A percentile compares a stretch with the other conserved stretches of the same genome.
These are phyloP conservation scores for Dugesia japonica DNA, from an alignment of 2,888 invertebrate species.

Conservation along the genomic window DNA sequence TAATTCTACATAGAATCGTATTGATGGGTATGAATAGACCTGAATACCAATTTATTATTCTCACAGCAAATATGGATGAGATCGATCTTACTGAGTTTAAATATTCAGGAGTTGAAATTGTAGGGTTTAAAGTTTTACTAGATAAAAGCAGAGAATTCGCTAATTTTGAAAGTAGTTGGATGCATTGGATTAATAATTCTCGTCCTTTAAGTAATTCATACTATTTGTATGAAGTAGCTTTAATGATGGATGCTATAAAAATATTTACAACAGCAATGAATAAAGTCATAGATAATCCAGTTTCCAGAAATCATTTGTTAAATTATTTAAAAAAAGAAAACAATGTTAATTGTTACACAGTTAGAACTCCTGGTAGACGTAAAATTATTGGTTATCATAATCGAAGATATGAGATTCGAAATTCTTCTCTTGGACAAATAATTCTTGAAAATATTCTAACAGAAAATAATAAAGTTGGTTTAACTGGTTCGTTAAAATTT, in stretches of 20 bases:
- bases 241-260: constrained; percentile 6
- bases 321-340: neutral
- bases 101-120: constrained; percentile 83
- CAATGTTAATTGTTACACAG: neutral
- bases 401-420: neutral
- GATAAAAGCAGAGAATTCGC: constrained; percentile 51
- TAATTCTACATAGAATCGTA: constrained; percentile 39
- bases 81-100: constrained; percentile 80
- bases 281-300: neutral
- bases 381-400: neutral
- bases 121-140: constrained; percentile 73
- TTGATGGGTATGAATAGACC: constrained; percentile 46
- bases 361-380: neutral
- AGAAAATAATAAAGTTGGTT: neutral
- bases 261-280: neutral
- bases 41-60: constrained; percentile 44
- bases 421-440: neutral
- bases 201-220: neutral
- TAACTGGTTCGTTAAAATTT: neutral
- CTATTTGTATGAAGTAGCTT: neutral
- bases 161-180: constrained; percentile 12
- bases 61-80: constrained; percentile 56
- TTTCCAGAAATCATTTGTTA: neutral
- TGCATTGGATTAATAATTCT: neutral
- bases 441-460: neutral